Conservation (phyloP, 1,140 invertebrate species). For the Drosophila parabipectinata region DNA sequence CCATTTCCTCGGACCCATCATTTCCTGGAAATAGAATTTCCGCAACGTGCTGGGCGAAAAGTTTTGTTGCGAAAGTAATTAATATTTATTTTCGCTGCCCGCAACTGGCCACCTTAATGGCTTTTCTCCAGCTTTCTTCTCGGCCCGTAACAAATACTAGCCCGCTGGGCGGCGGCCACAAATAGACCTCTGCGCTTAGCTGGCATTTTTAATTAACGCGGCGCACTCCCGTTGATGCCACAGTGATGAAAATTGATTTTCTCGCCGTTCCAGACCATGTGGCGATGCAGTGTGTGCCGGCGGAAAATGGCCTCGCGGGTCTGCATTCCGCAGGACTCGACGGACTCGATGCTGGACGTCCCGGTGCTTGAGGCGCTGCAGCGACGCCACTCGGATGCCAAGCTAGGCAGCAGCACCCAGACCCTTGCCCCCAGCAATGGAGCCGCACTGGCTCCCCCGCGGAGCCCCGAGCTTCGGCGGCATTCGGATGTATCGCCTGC, state of each 20-base stretch:
- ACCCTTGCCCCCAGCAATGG: conserved; percentile 84
- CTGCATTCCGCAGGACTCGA: conserved; percentile 89
- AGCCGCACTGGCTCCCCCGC: conserved; percentile 88
- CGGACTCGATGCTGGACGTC: conserved; percentile 91
- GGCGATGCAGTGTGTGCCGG: conserved; percentile 92
- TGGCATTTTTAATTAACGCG: conserved; percentile 60
- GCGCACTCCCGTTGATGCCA: conserved; percentile 27
- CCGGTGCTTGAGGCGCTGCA: conserved; percentile 90
- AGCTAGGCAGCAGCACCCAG: conserved; percentile 86
- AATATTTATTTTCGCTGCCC: conserved; percentile 70
- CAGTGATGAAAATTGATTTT: conserved; percentile 56
- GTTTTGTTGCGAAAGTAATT: conserved; percentile 78
- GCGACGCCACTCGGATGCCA: conserved; percentile 91
- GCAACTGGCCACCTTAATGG: conserved; percentile 28
- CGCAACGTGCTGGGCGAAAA: conserved; percentile 23
- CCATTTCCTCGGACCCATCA: conserved; percentile 1
- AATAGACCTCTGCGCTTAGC: conserved; percentile 57
- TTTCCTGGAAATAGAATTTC: conserved; percentile 37
- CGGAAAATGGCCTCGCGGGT: conserved; percentile 90
- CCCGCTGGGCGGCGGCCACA: conserved; percentile 31
- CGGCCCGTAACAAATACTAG: conserved; percentile 59
- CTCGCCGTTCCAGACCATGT: conserved; percentile 86
- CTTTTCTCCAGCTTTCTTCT: conserved; percentile 33
- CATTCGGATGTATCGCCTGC: conserved; percentile 94
- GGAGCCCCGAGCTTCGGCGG: conserved; percentile 90